Conservation (phyloP, 2,113 vertebrate species). For the Potamarius usumacintae region DNA sequence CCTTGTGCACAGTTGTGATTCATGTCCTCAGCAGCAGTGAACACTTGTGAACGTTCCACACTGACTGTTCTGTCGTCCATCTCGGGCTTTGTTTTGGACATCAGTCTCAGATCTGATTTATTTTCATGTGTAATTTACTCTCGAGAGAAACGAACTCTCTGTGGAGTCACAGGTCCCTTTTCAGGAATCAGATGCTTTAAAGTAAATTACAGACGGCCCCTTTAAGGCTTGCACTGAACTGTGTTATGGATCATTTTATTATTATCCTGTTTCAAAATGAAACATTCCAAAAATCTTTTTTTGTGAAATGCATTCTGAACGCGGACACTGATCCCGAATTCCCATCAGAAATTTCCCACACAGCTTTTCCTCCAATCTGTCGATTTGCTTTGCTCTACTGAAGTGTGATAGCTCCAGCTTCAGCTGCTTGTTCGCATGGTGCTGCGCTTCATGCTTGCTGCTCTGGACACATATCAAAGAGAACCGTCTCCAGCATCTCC, state of each 20-base stretch:
- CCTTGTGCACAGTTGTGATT: not conserved
- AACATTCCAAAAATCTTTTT: not conserved
- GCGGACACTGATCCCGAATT: not conserved
- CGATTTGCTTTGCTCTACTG: slow-evolving; percentile 35
- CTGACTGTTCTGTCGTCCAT: too few relatives aligned
- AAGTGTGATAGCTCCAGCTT: slow-evolving; percentile 30
- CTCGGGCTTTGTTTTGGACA: not conserved
- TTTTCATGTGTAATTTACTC: not conserved
- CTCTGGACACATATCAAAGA: slow-evolving; percentile 43
- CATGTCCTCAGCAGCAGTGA: not conserved
- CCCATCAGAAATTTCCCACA: not conserved
- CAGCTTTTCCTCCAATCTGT: not conserved
- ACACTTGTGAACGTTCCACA: not conserved
- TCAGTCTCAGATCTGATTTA: not conserved
- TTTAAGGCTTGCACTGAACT: not conserved
- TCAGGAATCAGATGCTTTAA: not conserved
- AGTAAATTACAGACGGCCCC: not conserved
- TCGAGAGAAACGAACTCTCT: not conserved
- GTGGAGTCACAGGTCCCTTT: not conserved
- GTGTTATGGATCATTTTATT: not conserved
- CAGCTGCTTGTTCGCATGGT: slow-evolving; percentile 22
- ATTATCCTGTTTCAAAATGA: not conserved
- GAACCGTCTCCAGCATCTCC: not conserved
- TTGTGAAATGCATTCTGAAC: slow-evolving; percentile 5
- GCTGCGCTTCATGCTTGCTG: slow-evolving; percentile 34